Evolutionary conservation across 2,797 vertebrate genomes (phyloP), one percentile per base, ranked within the genome.

Genomic region (Esox masquinongy): DNA sequence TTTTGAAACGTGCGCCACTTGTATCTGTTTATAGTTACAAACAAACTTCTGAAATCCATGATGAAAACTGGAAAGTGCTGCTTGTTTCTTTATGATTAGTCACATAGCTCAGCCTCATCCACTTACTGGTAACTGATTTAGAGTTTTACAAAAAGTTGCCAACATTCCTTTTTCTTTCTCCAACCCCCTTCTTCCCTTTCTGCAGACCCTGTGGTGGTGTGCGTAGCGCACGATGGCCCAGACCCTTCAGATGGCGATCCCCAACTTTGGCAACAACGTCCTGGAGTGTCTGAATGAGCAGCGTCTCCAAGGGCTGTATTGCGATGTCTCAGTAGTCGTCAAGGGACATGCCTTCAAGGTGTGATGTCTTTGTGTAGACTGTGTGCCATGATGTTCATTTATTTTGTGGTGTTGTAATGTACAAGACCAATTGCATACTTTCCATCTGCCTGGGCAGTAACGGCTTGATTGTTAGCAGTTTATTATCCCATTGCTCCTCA

Each of bases 221-320:
- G 91, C 91, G 89, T 90, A 83, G 92, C 90, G 91, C 87, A 85
- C 94, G 92, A 99, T 99, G 97, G 96, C 97, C 84, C 97, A 98
- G 94, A 97, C 96, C 86, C 94, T 99, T 89, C 97, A 98, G 93
- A 98, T 99, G 97, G 97, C 98, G 95, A 98, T 99, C 87, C 97
- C 97, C 73, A 98, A 99, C 87, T 99, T 98, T 1, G 97, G 97
- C 80, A 99, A 99, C 94, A 97, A 96, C 79, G 96, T 99, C 88
- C 90, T 99, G 88, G 97, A 98, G 93, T 98, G 97, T 92, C 95
- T 99, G 88, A 99, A 99, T 0, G 97, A 99, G 93, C 97, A 99
- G 94, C 94, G 97, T 24, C 95, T 99, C 82, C 97, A 99, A 93
- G 97, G 97, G 72, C 95, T 99, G 15, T 99, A 97, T 94, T 98